Percentiles rank a stretch among this genome's conserved stretches.
Evolutionary conservation across 2,888 invertebrate genomes (phyloP).

Genomic region (Aphidoletes aphidimyza): DNA sequence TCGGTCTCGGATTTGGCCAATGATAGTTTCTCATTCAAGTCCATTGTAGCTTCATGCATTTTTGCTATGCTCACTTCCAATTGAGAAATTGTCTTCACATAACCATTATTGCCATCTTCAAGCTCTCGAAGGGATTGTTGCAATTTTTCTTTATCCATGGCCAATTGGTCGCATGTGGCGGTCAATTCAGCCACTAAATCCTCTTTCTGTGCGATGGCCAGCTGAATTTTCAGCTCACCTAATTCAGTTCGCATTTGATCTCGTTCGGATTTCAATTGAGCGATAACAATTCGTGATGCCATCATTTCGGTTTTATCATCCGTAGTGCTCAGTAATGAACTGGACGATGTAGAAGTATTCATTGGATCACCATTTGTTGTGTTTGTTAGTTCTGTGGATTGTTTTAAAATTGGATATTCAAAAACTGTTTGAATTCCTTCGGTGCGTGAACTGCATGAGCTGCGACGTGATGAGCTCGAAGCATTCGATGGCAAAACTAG

Average conservation of each 20-base stretch:
- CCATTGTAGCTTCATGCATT: conserved; percentile 66
- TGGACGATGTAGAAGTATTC: not conserved
- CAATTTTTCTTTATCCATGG: conserved; percentile 61
- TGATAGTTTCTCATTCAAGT: conserved; percentile 67
- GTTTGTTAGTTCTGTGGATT: not conserved
- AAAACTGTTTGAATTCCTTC: conserved; percentile 56
- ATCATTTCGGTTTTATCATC: conserved; percentile 60
- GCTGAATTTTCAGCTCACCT: conserved; percentile 60
- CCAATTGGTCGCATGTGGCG: conserved; percentile 58
- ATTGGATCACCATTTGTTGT: not conserved
- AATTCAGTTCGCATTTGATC: conserved; percentile 62
- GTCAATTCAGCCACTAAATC: conserved; percentile 61
- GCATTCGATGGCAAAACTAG: not conserved
- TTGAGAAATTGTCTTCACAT: conserved; percentile 64
- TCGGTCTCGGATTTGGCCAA: conserved; percentile 67
- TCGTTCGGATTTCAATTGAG: conserved; percentile 62
- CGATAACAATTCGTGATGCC: conserved; percentile 63
- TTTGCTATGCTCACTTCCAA: conserved; percentile 65
- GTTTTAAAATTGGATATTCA: conserved; percentile 55
- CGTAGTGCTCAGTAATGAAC: not conserved
- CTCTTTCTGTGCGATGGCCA: conserved; percentile 59
- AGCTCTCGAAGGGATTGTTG: conserved; percentile 56
- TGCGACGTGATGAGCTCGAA: conserved; percentile 59
- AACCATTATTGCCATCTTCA: conserved; percentile 60
- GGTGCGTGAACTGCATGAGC: conserved; percentile 58